Evolutionary conservation across 2,113 vertebrate species (phyloP).

Genomic region (Empidonax traillii): DNA sequence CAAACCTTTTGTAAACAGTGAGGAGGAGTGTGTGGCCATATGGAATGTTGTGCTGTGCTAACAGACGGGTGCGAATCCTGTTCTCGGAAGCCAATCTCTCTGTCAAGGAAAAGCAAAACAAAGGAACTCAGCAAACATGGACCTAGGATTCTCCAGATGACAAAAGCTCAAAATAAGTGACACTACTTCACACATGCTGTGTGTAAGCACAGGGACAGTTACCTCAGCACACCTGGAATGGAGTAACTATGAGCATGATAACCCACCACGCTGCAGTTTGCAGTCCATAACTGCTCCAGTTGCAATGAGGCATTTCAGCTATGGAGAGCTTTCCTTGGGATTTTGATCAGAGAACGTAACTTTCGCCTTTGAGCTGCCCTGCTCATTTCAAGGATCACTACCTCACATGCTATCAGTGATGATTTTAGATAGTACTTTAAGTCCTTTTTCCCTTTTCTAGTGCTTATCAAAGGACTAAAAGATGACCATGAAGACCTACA

Average conservation of each 20-base stretch:
- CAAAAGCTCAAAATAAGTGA: neutral
- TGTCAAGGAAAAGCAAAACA: neutral
- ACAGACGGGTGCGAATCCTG: neutral
- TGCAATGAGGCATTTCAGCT: neutral
- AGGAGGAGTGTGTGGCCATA: neutral
- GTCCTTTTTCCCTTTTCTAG: neutral
- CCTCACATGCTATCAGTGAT: neutral
- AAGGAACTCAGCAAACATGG: neutral
- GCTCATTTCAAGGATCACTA: neutral
- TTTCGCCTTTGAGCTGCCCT: neutral
- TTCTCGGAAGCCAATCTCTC: neutral
- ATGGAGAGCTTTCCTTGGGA: neutral
- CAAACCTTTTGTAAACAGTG: neutral
- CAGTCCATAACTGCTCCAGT: neutral
- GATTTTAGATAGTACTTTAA: neutral
- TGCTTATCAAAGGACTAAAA: neutral
- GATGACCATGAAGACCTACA: neutral
- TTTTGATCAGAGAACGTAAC: neutral
- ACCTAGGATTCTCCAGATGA: neutral
- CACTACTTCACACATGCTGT: neutral
- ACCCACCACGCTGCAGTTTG: neutral
- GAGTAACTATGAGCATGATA: neutral
- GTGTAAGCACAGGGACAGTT: neutral
- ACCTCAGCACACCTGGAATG: neutral
- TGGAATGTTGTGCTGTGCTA: neutral